Percentiles rank a stretch among this genome's conserved stretches.
These are phyloP conservation scores for Mesorhabditis sp. DNA, from an alignment of 2,888 invertebrate genomes.

Conservation along the genomic window DNA sequence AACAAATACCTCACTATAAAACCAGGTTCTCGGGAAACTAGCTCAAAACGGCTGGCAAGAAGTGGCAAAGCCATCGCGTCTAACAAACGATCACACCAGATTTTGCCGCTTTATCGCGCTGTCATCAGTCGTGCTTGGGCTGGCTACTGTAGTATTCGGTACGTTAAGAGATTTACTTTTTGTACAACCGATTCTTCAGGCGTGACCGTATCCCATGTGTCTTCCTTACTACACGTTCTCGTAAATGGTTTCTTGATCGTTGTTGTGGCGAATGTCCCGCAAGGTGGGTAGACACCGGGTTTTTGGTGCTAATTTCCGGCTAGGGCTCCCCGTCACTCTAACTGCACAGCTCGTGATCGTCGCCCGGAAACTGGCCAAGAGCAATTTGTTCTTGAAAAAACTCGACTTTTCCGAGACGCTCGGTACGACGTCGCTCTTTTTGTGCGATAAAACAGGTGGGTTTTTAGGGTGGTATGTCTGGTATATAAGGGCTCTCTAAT, in stretches of 20 bases:
- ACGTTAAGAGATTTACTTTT: neutral
- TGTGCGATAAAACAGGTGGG: neutral
- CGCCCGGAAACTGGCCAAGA: neutral
- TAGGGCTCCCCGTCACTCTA: neutral
- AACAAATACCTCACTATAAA: neutral
- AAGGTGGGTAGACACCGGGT: neutral
- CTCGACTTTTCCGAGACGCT: neutral
- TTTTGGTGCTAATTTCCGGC: neutral
- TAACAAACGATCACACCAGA: neutral
- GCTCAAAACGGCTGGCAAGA: neutral
- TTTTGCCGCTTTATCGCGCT: slow-evolving; percentile 1
- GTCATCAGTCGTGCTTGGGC: neutral
- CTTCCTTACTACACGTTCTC: neutral
- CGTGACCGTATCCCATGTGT: neutral
- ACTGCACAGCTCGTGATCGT: neutral
- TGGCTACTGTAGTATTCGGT: neutral
- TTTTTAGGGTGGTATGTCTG: neutral
- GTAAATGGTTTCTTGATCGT: slow-evolving; percentile 1
- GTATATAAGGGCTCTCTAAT: too few relatives aligned
- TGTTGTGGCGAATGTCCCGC: slow-evolving; percentile 4
- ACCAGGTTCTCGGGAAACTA: neutral
- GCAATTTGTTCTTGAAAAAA: neutral
- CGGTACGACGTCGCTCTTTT: neutral
- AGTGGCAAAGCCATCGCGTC: neutral
- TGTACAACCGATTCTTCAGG: neutral